Percentiles rank a stretch among this genome's conserved stretches.
These are phyloP conservation scores for Acestrorhynchus altus DNA, from an alignment of 2,797 vertebrate species.

Conservation along the genomic window DNA sequence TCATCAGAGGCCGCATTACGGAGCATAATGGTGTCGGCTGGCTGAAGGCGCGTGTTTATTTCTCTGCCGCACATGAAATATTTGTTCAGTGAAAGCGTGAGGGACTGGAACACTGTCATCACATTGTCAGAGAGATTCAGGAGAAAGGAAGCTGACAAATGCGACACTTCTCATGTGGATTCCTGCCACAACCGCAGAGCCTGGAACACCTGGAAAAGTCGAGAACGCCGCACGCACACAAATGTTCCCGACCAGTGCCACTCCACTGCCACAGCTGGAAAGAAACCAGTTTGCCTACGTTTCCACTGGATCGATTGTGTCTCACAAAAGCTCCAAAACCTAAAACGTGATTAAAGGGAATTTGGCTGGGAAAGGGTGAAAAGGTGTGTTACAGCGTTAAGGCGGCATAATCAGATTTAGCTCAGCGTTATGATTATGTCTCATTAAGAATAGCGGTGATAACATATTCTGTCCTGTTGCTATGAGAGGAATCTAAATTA, in stretches of 20 bases:
- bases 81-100: constrained; percentile 37
- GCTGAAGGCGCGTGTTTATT: constrained; percentile 44
- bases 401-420: no score
- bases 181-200: constrained; percentile 21
- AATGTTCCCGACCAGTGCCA: neutral
- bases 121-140: constrained; percentile 15
- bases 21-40: constrained; percentile 30
- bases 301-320: neutral
- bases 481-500: no score
- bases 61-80: constrained; percentile 36
- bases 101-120: constrained; percentile 13
- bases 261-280: neutral
- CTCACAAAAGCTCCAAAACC: no score
- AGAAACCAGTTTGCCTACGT: neutral
- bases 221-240: neutral
- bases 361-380: no score
- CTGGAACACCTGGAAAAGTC: constrained; percentile 21
- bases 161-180: constrained; percentile 1
- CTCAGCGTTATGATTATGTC: no score
- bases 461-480: no score
- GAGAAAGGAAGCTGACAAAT: constrained; percentile 36
- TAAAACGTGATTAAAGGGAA: neutral
- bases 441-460: no score
- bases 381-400: no score
- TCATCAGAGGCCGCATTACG: constrained; percentile 49